phyloP scores from a whole-genome alignment of 2,888 invertebrate genomes.

The Argyra leucocephala region DNA sequence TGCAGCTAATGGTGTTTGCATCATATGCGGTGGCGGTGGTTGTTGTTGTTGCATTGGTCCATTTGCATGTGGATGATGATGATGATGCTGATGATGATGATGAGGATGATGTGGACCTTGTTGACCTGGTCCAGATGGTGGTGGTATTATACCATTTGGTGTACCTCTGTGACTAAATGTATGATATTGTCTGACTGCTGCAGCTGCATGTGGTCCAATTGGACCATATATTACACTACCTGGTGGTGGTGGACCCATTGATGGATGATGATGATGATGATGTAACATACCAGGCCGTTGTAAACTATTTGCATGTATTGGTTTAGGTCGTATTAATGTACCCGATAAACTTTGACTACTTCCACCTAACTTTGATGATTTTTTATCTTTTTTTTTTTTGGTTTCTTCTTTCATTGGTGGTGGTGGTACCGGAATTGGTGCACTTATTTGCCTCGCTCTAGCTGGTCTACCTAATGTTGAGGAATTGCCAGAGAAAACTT shows the following conservation, averaged over 20 bases:
- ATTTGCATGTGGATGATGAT: slow-evolving; percentile 26
- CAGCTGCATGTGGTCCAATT: slow-evolving; percentile 30
- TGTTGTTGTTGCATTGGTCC: slow-evolving; percentile 29
- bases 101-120: slow-evolving; percentile 35
- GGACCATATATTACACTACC: slow-evolving; percentile 45
- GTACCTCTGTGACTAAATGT: slow-evolving; percentile 45
- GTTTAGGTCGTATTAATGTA: slow-evolving; percentile 43
- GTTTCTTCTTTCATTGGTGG: slow-evolving; percentile 66
- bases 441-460: slow-evolving; percentile 70
- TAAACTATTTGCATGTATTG: slow-evolving; percentile 38
- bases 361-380: slow-evolving; percentile 36
- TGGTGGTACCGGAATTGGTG: slow-evolving; percentile 73
- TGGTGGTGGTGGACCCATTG: slow-evolving; percentile 26
- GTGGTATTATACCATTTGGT: slow-evolving; percentile 30
- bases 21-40: slow-evolving; percentile 36
- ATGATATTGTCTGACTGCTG: slow-evolving; percentile 44
- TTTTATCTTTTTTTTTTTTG: slow-evolving; percentile 49
- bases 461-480: slow-evolving; percentile 56
- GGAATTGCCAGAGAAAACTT: slow-evolving; percentile 48
- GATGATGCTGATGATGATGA: slow-evolving; percentile 35
- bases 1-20: slow-evolving; percentile 40
- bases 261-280: slow-evolving; percentile 35
- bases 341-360: slow-evolving; percentile 43
- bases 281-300: slow-evolving; percentile 34
- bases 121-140: slow-evolving; percentile 28